Percentiles rank a stretch among this genome's conserved stretches.
Conservation (phyloP, 2,888 invertebrate genomes). For the Leucoma salicis region DNA sequence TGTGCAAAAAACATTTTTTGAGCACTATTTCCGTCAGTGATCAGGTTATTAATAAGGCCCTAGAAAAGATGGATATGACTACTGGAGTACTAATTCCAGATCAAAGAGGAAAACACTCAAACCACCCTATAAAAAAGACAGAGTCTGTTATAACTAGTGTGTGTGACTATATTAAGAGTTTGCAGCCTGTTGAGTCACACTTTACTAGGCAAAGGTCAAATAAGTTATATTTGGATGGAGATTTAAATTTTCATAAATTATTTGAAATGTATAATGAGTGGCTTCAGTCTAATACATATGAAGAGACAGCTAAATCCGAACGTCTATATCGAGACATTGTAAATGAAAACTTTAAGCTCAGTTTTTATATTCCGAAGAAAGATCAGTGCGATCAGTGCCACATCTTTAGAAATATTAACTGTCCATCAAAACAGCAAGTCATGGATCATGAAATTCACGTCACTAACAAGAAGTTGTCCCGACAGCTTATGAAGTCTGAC, state of each 20-base stretch:
- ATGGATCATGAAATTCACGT: not conserved
- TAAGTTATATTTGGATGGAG: constrained; percentile 7
- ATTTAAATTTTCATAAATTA: constrained; percentile 4
- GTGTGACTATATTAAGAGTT: constrained; percentile 6
- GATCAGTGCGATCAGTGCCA: constrained; percentile 14
- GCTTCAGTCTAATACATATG: constrained; percentile 1
- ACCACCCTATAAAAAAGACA: constrained; percentile 9
- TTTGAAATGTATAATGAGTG: constrained; percentile 4
- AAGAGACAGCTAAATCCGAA: constrained; percentile 3
- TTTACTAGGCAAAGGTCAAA: constrained; percentile 2
- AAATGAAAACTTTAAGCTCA: constrained; percentile 11
- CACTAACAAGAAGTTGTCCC: not conserved
- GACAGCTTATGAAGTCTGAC: not conserved
- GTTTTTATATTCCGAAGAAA: constrained; percentile 10
- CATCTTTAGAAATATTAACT: not conserved
- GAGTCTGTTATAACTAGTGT: constrained; percentile 10
- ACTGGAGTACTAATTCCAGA: constrained; percentile 3
- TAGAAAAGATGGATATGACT: constrained; percentile 8
- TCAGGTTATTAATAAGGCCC: constrained; percentile 14
- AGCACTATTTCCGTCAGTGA: constrained; percentile 10
- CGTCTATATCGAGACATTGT: constrained; percentile 10
- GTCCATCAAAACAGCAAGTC: not conserved
- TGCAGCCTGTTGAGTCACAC: constrained; percentile 6
- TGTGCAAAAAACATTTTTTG: constrained; percentile 10
- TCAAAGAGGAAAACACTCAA: constrained; percentile 17